Base-by-base conservation (phyloP, 1,140 invertebrate genomes). In the Drosophila serrata region DNA sequence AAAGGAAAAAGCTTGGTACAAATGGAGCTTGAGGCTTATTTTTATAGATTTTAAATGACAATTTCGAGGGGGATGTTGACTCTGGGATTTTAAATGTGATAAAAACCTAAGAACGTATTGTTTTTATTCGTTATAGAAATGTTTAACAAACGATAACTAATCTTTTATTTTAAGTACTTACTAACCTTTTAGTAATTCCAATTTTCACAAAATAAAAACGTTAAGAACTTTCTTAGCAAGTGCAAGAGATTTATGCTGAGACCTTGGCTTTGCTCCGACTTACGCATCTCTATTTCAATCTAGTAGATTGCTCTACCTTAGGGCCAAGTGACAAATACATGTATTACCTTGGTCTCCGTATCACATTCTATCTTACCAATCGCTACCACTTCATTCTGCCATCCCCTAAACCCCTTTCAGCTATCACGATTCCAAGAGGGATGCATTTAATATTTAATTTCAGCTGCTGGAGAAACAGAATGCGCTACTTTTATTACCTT, bases 391-490 rank as follows among this genome's bases (percentile, higher is more conserved):
- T n/a, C 27, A 12, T 33, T 19, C n/a, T 17, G 19, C 56, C 55
- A 24, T 13, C 42, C 42, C n/a, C 68, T 19, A 70, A 72, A 55
- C 53, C 68, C 68, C 68, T 40, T 67, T 46, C 40, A 33, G 51
- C 55, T 43, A 76, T 67, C 74, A 76, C 61, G 55, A 67, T 76
- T 53, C 55, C 62, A 43, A 55, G 33, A n/a, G 79, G 82, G 79
- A 63, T 87, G 65, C 82, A 79, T 87, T 87, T 82, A 86, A 86
- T 86, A 86, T 86, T 86, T 86, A 86, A 86, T 86, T 86, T 82
- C 69, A 64, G 75, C 31, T 68, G 43, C 65, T 49, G 48, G 33
- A 55, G 51, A 55, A 37, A 55, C 13, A 60, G 75, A 55, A 64
- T 79, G 75, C 75, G 65, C 82, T 88, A 68, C 84, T 86, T 86